phyloP scores from a whole-genome alignment of 2,797 vertebrate species.

The Dendrocincla fuliginosa region DNA sequence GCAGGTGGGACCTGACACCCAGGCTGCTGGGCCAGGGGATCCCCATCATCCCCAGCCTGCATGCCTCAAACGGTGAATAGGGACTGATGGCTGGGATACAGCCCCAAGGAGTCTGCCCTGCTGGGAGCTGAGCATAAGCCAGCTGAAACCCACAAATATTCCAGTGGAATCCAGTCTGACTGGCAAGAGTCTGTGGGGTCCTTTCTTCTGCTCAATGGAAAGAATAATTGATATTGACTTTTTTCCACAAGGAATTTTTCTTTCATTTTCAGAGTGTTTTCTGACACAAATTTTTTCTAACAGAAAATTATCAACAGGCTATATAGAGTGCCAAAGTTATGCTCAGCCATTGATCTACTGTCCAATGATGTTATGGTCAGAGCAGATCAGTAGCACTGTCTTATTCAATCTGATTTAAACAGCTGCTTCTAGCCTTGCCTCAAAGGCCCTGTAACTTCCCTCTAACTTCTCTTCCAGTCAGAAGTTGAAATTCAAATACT shows the following conservation, averaged over 20 bases:
- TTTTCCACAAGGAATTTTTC: neutral
- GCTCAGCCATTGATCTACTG: neutral
- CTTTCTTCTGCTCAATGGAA: neutral
- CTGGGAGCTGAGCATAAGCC: neutral
- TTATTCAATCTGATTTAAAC: neutral
- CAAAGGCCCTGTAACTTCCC: neutral
- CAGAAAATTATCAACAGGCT: neutral
- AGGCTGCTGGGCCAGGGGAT: neutral
- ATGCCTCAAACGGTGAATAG: neutral
- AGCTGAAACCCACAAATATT: neutral
- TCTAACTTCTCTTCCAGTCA: neutral
- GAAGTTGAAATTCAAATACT: neutral
- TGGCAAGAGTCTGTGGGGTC: neutral
- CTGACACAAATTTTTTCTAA: neutral
- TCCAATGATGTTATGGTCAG: neutral
- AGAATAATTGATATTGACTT: neutral
- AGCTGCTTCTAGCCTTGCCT: neutral
- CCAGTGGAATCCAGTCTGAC: neutral
- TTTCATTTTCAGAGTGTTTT: neutral
- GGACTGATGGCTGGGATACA: neutral
- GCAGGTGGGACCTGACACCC: neutral
- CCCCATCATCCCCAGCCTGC: neutral
- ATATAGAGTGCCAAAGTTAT: neutral
- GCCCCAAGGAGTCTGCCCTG: neutral
- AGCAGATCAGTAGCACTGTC: neutral